Evolutionary conservation across 2,888 invertebrate species (phyloP), one percentile per base, ranked within the genome.

Genomic region (Anagyrus pseudococci): DNA sequence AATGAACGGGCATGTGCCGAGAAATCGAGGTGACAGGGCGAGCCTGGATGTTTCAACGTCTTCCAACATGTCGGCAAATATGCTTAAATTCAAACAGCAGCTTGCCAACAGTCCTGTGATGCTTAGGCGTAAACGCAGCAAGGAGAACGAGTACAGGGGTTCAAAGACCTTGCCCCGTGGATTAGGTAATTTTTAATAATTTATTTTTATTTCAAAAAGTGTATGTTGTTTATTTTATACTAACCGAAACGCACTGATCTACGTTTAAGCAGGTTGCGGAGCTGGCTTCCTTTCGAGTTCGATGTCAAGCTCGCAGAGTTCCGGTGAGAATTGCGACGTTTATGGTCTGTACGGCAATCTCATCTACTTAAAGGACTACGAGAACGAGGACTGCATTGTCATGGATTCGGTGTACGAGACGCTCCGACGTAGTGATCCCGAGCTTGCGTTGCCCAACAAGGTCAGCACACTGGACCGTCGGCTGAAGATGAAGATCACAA

Each of bases 281-380:
- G 83, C 80, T 1, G 83, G 85, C 15, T 78, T 84, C 20, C 79
- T 85, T 41, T 85, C 85, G 0, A 85, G 84, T 37, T 84, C 85
- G 1, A 83, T 83, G 43, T 83, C 85, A 6, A 85, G 86, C 0
- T 83, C 87, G 0, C 87, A 87, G 69, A 85, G 87, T 64, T 85
- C 86, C 1, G 88, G 87, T 15, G 85, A 85, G 56, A 84, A 84
- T 58, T 93, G 92, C 75, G 94, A 95, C 80, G 93, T 95, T 0
- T 95, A 94, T 76, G 94, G 94, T 0, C 83, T 96, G 1, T 96
- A 94, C 76, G 93, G 92, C 1, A 94, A 95, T 75, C 82, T 96
- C 60, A 93, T 96, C 87, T 93, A 93, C 77, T 90, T 93, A 0
- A 92, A 91, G 75, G 93, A 94, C 75, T 92, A 93, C 72, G 93